Conservation (phyloP, 2,888 invertebrate genomes). For the Tetramorium bicarinatum region DNA sequence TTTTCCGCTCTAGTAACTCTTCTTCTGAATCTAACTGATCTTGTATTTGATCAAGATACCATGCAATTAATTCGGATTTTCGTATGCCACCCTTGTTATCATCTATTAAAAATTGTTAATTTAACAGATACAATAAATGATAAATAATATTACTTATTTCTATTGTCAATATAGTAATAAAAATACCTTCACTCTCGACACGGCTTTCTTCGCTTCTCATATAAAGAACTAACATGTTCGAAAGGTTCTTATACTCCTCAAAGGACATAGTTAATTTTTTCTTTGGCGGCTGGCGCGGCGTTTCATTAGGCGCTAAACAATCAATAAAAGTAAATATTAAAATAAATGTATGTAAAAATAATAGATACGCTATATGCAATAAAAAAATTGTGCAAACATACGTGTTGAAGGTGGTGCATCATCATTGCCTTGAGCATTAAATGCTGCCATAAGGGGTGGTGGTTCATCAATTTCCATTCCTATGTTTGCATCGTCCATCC, state of each 20-base stretch:
- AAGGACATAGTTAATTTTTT: conserved; percentile 94
- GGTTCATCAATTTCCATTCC: conserved; percentile 87
- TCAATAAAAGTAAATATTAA: background rate
- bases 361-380: background rate
- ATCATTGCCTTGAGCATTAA: conserved; percentile 69
- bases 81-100: conserved; percentile 90
- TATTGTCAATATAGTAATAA: conserved; percentile 15
- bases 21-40: conserved; percentile 96
- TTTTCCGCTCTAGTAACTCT: conserved; percentile 95
- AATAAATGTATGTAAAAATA: background rate
- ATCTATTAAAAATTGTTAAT: conserved; percentile 54
- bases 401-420: conserved; percentile 44
- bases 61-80: conserved; percentile 94
- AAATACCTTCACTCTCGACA: conserved; percentile 89
- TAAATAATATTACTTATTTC: background rate
- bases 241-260: conserved; percentile 97
- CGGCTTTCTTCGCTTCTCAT: conserved; percentile 95
- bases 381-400: conserved; percentile 60
- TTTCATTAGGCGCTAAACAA: conserved; percentile 29
- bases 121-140: conserved; percentile 16
- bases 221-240: conserved; percentile 96
- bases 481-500: conserved; percentile 64
- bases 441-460: conserved; percentile 80
- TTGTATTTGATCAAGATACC: conserved; percentile 96
- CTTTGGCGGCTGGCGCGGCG: conserved; percentile 86